phyloP scores from a whole-genome alignment of 1,140 invertebrate species.

The Ridgeia piscesae region DNA sequence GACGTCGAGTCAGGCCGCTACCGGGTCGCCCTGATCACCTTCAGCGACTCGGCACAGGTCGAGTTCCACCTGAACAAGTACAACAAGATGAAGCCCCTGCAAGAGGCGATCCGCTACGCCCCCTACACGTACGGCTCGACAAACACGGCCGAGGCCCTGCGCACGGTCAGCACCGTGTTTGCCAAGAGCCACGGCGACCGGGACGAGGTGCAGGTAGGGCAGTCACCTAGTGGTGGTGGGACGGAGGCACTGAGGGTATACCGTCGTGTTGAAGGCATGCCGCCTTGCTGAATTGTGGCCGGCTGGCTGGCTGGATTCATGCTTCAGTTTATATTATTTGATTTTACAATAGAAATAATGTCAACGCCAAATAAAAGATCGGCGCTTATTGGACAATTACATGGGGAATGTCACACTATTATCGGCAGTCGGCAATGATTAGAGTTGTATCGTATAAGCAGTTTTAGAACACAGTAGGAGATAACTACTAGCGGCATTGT shows the following conservation, averaged over 20 bases:
- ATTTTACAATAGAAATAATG: too few species aligned
- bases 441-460: too few species aligned
- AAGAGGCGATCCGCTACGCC: background rate
- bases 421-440: too few species aligned
- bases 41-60: slow-evolving; percentile 13
- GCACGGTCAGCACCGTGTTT: background rate
- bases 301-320: too few species aligned
- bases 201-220: background rate
- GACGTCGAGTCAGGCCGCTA: slow-evolving; percentile 10
- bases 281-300: too few species aligned
- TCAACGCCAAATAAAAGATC: too few species aligned
- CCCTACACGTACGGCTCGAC: slow-evolving; percentile 20
- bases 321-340: too few species aligned
- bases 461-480: too few species aligned
- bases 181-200: slow-evolving; percentile 8
- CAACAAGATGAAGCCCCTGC: background rate
- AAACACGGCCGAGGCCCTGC: slow-evolving; percentile 14
- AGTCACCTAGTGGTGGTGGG: background rate
- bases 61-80: slow-evolving; percentile 22
- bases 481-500: too few species aligned
- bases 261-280: too few species aligned
- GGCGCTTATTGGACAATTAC: too few species aligned
- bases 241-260: background rate
- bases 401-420: too few species aligned
- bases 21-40: slow-evolving; percentile 19